Base-by-base conservation (phyloP, 2,113 vertebrate genomes). In the Pterocles orientalis region DNA sequence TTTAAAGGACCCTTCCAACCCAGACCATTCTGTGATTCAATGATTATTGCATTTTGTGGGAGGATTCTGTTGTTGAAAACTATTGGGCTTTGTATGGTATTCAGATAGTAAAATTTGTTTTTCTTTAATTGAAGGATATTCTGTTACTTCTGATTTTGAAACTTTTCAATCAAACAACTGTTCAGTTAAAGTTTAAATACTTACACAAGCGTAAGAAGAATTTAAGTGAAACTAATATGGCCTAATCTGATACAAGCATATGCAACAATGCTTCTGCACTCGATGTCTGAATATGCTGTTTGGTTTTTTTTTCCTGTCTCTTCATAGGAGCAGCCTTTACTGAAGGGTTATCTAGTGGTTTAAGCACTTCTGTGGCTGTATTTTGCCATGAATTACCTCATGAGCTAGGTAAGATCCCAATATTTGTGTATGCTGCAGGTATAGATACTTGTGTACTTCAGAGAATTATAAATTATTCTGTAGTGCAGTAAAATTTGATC, bases 381-480 rank as follows among this genome's bases (percentile, higher is more conserved):
- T 99, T 99, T 97, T 99, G 99, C 83, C 99, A 99, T 70, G 99
- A 99, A 96, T 97, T 99, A 82, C 99, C 99, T 88, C 99, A 99
- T 66, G 99, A 99, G 76, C 91, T 99, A 72, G 99, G 99, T 99
- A 98, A 99, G 98, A 91, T 6, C 7, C 18, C 14, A 26, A 1
- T 29, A 61, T 68, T 92, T 91, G 39, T 11, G 3, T 87, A 9
- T 31, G 54, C 17, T 47, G 19, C 28, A 36, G 39, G 8, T 80
- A 14, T 14, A 14, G 29, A 24, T 82, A 82, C 72, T 90, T 86
- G 34, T 85, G 28, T 6, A 3, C 58, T 43, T 33, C 4, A 28
- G 50, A 78, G 36, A 62, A 87, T 6, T 34, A 4, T 3, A 45
- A 36, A 21, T 69, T 12, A 28, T 79, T 79, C 72, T 94, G 28